These are phyloP conservation scores for Drosophila pallidifrons DNA, from an alignment of 1,140 invertebrate species.

Conservation along the genomic window DNA sequence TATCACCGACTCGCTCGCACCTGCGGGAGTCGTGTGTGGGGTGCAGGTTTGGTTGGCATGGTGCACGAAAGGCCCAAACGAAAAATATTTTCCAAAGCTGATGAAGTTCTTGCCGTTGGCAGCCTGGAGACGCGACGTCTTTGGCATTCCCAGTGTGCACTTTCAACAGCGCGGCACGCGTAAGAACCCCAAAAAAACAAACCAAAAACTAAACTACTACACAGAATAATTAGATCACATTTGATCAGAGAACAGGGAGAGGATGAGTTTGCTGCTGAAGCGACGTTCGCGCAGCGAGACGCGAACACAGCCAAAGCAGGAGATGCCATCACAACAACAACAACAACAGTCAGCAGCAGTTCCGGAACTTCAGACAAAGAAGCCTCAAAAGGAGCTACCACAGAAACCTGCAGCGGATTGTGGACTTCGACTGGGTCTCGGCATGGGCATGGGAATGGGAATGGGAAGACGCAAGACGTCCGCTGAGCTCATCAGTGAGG, in stretches of 20 bases:
- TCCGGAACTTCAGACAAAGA: background rate
- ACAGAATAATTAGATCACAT: background rate
- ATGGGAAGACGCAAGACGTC: constrained; percentile 87
- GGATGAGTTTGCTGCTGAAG: constrained; percentile 72
- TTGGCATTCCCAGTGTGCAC: constrained; percentile 30
- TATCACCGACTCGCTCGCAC: background rate
- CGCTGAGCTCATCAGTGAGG: constrained; percentile 92
- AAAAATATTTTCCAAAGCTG: constrained; percentile 71
- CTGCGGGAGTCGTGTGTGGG: background rate
- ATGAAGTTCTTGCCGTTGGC: constrained; percentile 8
- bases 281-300: constrained; percentile 76
- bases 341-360: no score
- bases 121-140: constrained; percentile 22
- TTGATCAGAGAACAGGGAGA: background rate
- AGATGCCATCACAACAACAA: constrained; percentile 27
- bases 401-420: constrained; percentile 26
- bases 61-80: constrained; percentile 77
- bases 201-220: no score
- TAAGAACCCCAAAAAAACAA: background rate
- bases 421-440: constrained; percentile 3
- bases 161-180: constrained; percentile 22
- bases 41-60: constrained; percentile 68
- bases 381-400: background rate
- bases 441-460: constrained; percentile 54
- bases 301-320: constrained; percentile 48